phyloP scores from a whole-genome alignment of 1,140 invertebrate species.

The Zaprionus africanus region DNA sequence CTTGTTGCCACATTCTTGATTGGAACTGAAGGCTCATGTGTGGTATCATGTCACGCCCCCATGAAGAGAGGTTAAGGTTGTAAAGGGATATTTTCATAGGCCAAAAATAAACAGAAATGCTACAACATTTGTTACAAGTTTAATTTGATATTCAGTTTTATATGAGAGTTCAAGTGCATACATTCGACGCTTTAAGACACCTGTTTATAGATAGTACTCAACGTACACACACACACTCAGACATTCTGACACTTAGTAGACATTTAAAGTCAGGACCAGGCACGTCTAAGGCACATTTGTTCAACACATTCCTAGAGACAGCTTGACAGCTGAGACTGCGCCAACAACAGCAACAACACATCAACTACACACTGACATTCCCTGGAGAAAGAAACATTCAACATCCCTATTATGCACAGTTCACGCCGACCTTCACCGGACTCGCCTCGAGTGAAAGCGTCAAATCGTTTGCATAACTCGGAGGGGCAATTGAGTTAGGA shows the following conservation, averaged over 20 bases:
- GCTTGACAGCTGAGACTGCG: constrained; percentile 32
- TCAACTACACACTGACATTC: background rate
- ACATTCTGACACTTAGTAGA: background rate
- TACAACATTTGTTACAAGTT: background rate
- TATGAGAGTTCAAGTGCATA: background rate
- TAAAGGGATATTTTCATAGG: constrained; percentile 8
- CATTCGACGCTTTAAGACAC: background rate
- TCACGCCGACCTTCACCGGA: background rate
- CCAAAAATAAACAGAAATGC: background rate
- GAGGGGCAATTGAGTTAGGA: constrained; percentile 19
- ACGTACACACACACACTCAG: background rate
- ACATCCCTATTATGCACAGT: constrained; percentile 14
- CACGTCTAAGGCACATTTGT: constrained; percentile 23
- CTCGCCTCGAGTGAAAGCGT: background rate
- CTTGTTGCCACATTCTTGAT: constrained; percentile 28
- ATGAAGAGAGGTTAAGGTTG: background rate
- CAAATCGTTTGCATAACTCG: constrained; percentile 4
- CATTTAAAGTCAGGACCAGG: background rate
- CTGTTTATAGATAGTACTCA: background rate
- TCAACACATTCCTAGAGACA: constrained; percentile 21
- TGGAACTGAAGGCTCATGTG: constrained; percentile 21
- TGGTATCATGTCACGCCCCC: constrained; percentile 1
- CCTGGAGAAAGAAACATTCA: background rate
- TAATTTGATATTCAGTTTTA: background rate
- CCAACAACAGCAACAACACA: constrained; percentile 16